Evolutionary conservation across 2,113 vertebrate genomes (phyloP), one percentile per base, ranked within the genome.

Genomic region (Callorhinus ursinus): DNA sequence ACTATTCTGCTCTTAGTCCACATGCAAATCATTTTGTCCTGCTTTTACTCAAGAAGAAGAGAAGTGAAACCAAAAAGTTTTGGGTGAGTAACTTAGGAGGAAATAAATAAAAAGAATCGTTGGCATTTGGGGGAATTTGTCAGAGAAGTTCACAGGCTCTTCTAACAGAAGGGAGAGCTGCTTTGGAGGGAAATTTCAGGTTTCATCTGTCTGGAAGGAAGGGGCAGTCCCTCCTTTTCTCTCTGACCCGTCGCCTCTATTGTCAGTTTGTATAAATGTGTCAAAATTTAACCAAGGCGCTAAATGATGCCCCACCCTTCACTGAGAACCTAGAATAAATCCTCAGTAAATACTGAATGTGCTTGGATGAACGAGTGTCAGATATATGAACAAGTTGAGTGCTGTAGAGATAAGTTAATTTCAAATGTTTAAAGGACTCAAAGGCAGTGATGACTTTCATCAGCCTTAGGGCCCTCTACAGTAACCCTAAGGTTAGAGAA

Each of bases 1-100:
- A 0, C 59, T 16, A 59, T 6, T 72, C 71, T 15, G 36, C 18
- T 5, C 51, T 77, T 3, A 0, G 36, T 81, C 21, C 49, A 10
- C 55, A 9, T 36, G 79, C 91, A 88, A 24, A 69, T n/a, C 31
- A 3, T 13, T 31, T 14, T 36, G 67, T 93, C 36, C 46, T 53
- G 39, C 71, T 92, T 74, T 93, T 46, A 49, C 57, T 95, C 39
- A 57, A 57, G 71, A 86, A 39, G 57, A 46, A 53, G 88, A 53
- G 93, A 97, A 92, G 19, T 15, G 51, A 96, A 96, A 95, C 80
- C 0, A 0, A 79, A 93, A 88, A 57, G 39, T 28, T 72, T 42
- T 9, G 83, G 57, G 33, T 88, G n/a, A 71, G 36, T 74, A 16
- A 89, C 53, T 84, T 81, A 39, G 59, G 33, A 13, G 24, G 46